Base-by-base conservation (phyloP, 2,888 invertebrate species). In the Phymatocera aterrima region DNA sequence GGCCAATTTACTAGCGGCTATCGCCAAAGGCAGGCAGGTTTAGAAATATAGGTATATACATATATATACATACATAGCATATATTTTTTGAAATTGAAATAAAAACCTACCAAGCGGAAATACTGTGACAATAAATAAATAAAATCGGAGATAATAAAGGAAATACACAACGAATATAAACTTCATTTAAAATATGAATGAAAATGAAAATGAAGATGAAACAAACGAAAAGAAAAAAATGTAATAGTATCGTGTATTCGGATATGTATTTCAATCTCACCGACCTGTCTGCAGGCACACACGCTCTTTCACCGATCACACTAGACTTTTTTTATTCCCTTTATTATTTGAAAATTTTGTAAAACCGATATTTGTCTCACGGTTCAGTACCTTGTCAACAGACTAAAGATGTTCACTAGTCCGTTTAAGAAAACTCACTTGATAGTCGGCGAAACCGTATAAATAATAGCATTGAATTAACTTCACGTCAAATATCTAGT, bases 401-500 rank as follows among this genome's bases (percentile, higher is more conserved):
- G 24, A 46, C 24, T 12, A 15, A 68, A 43, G 48, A 34, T 72
- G 28, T 43, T 46, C 68, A 46, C 43, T 24, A 46, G 31, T 51
- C 48, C 28, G 34, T 51, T n/a, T 31, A 31, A 51, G 48, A 51
- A 72, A 51, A 10, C 21, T 21, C 31, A n/a, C 34, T 48, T 18
- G 51, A 72, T 72, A 51, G n/a, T 51, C 51, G 15, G 0, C 21
- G 10, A 43, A 34, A 51, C 10, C 31, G 72, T 34, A 10, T 51
- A 72, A 72, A 72, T 72, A 72, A 51, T 51, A 72, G 83, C 84
- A 84, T 87, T 87, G 87, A 87, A 87, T 87, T 88, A 88, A 88
- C 86, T 87, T 85, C 82, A 88, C 87, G 87, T 88, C 84, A 87
- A 88, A 86, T 86, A 87, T 87, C 86, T 86, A 89, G 85, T 86